These are phyloP conservation scores for Otocyon megalotis DNA, from an alignment of 2,113 vertebrate genomes.

Conservation along the genomic window DNA sequence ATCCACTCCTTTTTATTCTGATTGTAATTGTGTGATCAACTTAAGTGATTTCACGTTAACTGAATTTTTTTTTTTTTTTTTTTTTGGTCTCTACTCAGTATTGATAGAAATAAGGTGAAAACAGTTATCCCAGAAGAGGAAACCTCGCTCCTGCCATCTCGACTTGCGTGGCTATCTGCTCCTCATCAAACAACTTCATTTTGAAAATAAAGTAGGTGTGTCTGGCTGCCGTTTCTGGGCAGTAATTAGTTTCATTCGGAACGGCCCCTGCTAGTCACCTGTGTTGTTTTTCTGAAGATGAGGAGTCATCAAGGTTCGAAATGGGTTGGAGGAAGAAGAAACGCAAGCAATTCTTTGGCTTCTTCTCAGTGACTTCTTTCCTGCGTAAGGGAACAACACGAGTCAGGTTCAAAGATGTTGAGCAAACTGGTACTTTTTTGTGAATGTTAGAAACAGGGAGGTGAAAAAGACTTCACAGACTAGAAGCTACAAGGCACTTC, in stretches of 20 bases:
- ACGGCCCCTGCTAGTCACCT: background rate
- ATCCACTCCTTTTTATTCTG: background rate
- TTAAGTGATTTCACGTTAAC: slow-evolving; percentile 13
- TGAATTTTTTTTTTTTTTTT: background rate
- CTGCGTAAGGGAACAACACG: background rate
- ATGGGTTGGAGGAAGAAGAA: background rate
- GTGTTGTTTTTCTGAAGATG: background rate
- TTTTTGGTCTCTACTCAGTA: background rate
- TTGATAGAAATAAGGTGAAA: background rate
- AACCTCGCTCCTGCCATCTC: background rate
- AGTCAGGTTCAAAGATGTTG: background rate
- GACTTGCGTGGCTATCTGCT: background rate
- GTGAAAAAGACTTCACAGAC: background rate
- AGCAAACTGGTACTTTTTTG: background rate
- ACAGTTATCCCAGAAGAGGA: background rate
- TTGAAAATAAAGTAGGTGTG: slow-evolving; percentile 26
- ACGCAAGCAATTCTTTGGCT: background rate
- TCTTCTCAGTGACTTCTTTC: background rate
- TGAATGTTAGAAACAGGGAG: slow-evolving; percentile 27
- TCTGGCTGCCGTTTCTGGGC: background rate
- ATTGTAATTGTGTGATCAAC: background rate
- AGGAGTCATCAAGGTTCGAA: background rate
- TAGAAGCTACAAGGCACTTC: background rate
- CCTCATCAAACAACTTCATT: slow-evolving; percentile 37
- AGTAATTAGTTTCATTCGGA: background rate